These are phyloP conservation scores for Genyomyrus donnyi DNA, from an alignment of 2,113 vertebrate species.

Conservation along the genomic window DNA sequence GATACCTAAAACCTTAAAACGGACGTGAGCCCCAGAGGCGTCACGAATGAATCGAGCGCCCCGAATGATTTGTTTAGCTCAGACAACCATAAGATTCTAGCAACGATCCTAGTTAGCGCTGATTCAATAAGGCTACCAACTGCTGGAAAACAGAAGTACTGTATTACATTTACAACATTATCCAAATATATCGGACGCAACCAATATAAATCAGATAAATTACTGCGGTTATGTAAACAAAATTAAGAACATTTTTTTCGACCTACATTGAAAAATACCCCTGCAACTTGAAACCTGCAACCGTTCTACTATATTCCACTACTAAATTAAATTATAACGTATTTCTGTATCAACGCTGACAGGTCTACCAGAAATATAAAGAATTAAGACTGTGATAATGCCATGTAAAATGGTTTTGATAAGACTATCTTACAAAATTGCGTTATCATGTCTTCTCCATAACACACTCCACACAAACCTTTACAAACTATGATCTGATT, in stretches of 20 bases:
- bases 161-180: not conserved
- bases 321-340: not conserved
- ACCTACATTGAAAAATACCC: not conserved
- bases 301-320: not conserved
- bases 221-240: not conserved
- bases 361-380: not conserved
- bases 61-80: not conserved
- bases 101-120: not conserved
- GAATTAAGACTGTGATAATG: not conserved
- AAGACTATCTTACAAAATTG: not conserved
- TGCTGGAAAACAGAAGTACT: not conserved
- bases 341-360: not conserved
- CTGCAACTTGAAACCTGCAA: not conserved
- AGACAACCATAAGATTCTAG: not conserved
- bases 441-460: not conserved
- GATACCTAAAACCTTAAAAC: not conserved
- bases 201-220: not conserved
- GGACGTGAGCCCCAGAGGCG: not conserved
- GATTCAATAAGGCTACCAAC: not conserved
- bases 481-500: not conserved
- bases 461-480: not conserved
- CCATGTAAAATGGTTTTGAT: not conserved
- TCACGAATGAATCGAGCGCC: not conserved
- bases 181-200: not conserved
- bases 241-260: not conserved